Evolutionary conservation across 2,113 vertebrate species (phyloP).

Genomic region (Phrynosoma platyrhinos): DNA sequence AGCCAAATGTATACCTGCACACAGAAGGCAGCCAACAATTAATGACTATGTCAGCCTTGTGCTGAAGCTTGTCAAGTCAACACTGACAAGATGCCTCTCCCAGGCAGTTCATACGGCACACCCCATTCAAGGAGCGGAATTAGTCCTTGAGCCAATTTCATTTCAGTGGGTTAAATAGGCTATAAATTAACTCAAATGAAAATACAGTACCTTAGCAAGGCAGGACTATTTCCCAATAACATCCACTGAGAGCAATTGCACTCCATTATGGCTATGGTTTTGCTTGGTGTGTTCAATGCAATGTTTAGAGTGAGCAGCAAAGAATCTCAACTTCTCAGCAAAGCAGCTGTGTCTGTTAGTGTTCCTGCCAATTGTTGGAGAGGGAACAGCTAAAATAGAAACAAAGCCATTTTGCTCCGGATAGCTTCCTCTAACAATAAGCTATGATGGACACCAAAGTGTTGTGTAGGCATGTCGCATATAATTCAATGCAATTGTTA

Average conservation of each 20-base stretch:
- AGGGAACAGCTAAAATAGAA: conserved; percentile 38
- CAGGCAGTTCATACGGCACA: not conserved
- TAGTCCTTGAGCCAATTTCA: not conserved
- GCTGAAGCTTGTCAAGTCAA: not conserved
- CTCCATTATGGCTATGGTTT: conserved; percentile 12
- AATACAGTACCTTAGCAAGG: not conserved
- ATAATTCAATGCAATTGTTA: conserved; percentile 11
- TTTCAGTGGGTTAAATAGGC: conserved; percentile 3
- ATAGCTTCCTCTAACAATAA: not conserved
- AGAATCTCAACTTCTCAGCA: not conserved
- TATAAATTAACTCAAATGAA: not conserved
- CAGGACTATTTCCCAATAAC: conserved; percentile 9
- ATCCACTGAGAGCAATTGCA: conserved; percentile 8
- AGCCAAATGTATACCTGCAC: not conserved
- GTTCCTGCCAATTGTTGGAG: conserved; percentile 19
- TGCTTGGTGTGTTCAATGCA: conserved; percentile 1
- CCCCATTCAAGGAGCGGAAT: not conserved
- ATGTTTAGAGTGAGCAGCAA: not conserved
- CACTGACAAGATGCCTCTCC: not conserved
- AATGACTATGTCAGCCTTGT: not conserved
- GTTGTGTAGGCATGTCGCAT: not conserved
- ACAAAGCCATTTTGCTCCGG: conserved; percentile 7
- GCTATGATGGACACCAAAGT: not conserved
- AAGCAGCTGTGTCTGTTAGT: conserved; percentile 24
- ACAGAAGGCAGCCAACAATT: not conserved